phyloP scores from a whole-genome alignment of 2,113 vertebrate genomes.

The Xenopus laevis region DNA sequence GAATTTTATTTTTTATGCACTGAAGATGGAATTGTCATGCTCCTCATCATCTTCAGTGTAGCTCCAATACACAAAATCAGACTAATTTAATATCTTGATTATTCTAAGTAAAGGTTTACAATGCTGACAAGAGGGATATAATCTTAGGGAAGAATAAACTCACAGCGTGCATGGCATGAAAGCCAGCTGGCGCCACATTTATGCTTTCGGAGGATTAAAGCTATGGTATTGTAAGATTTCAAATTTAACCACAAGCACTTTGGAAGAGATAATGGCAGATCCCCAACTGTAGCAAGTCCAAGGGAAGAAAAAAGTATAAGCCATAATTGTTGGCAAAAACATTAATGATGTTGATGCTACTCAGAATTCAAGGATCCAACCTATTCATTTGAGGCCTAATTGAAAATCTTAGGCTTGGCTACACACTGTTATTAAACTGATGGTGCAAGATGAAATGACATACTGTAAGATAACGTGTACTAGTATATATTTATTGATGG shows the following conservation, averaged over 20 bases:
- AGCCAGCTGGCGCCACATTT: conserved; percentile 2
- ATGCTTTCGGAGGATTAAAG: not conserved
- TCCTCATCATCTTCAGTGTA: too few species aligned
- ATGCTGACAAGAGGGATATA: not conserved
- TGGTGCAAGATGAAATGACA: too few species aligned
- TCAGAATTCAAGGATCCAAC: not conserved
- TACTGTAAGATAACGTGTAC: too few species aligned
- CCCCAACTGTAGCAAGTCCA: not conserved
- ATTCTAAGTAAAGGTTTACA: not conserved
- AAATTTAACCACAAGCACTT: conserved; percentile 7
- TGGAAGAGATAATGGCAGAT: not conserved
- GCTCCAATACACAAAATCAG: not conserved
- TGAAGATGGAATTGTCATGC: too few species aligned
- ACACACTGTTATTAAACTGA: too few species aligned
- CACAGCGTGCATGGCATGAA: not conserved
- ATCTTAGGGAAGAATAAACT: not conserved
- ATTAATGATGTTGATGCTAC: not conserved
- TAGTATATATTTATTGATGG: too few species aligned
- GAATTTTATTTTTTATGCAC: too few species aligned
- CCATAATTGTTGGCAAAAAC: not conserved
- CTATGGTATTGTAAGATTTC: not conserved
- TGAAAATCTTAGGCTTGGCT: not conserved
- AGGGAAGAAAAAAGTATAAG: not conserved
- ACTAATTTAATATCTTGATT: not conserved
- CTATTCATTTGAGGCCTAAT: not conserved